A percentile compares a stretch with the other conserved stretches of the same genome.
Conservation (phyloP, 2,888 invertebrate species). For the Adela reaumurella region DNA sequence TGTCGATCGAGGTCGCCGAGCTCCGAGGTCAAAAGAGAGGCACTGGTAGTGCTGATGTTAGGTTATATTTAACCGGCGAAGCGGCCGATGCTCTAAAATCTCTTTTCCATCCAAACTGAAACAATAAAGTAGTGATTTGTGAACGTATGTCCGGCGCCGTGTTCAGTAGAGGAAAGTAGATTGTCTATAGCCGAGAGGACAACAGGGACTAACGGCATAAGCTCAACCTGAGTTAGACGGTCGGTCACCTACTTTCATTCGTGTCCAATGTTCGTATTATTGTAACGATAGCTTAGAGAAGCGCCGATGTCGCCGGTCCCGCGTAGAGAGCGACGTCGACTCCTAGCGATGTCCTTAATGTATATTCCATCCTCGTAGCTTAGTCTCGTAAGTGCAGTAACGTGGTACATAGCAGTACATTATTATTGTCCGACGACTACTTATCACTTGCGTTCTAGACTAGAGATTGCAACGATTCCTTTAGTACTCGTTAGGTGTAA, state of each 20-base stretch:
- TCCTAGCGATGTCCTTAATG: constrained; percentile 28
- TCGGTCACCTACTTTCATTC: not conserved
- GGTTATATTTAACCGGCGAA: too few species aligned
- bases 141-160: not conserved
- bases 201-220: not conserved
- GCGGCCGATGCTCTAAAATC: not conserved
- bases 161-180: too few species aligned
- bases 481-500: not conserved
- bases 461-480: not conserved
- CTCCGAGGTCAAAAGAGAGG: too few species aligned
- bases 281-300: not conserved
- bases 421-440: not conserved
- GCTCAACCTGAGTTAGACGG: not conserved
- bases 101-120: not conserved
- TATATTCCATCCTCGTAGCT: constrained; percentile 54
- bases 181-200: too few species aligned
- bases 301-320: too few species aligned
- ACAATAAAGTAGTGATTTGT: not conserved
- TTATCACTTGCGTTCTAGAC: not conserved
- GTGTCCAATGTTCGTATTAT: too few species aligned
- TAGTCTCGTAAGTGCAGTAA: constrained; percentile 42
- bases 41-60: too few species aligned
- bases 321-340: not conserved
- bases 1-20: not conserved
- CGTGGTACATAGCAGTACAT: not conserved